Evolutionary conservation across 2,888 invertebrate genomes (phyloP), one percentile per base, ranked within the genome.

Genomic region (Andrena dorsata): DNA sequence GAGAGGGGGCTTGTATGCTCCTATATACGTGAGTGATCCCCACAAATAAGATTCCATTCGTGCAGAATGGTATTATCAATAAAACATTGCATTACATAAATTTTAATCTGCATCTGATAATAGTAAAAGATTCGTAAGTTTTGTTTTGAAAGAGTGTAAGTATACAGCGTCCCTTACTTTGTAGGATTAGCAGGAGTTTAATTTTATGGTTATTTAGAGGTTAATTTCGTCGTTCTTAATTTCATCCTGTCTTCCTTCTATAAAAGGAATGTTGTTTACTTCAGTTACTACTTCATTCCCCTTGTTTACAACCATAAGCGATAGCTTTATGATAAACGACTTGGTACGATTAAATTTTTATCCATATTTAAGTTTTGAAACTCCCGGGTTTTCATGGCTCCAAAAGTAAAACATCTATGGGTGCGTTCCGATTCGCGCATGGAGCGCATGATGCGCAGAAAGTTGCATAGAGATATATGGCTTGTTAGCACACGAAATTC

Each of bases 291-390:
- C 7, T n/a, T 23, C 3, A n/a, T 53, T n/a, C 7, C 10, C 6
- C 28, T 16, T 47, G n/a, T 63, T n/a, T 61, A 10, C 20, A 23
- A 49, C 1, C 0, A 13, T 51, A 47, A 65, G 7, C 2, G 6
- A 23, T 6, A 63, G 26, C 30, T 41, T 32, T 49, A 16, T 26
- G 6, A 16, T 47, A 20, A 49, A n/a, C 10, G 20, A 47, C 41
- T 16, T 49, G 4, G 30, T 0, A 28, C 20, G 5, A 49, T 56
- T 23, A 41, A 30, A 58, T 65, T 65, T 73, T 51, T 2, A 20
- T 64, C 13, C 64, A 70, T 77, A 8, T 49, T 68, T 49, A 32
- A 23, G 3, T 32, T 81, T 81, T 69, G 20, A 73, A 81, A 79
- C 68, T 78, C 53, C 72, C 68, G 68, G 72, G n/a, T 10, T 13